Conservation (phyloP, 2,113 vertebrate genomes). For the Gymnorhina tibicen region DNA sequence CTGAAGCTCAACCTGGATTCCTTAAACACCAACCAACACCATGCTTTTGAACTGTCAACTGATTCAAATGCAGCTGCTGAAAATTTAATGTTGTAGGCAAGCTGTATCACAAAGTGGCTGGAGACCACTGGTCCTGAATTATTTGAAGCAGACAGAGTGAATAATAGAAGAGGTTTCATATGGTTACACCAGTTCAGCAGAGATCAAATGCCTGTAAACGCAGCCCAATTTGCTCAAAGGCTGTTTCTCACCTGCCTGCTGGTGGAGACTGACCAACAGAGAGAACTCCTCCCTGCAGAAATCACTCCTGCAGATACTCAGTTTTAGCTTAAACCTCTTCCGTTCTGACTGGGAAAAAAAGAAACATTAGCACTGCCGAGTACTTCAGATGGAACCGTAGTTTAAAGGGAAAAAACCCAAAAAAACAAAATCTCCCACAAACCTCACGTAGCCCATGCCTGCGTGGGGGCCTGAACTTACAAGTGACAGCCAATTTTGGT, state of each 20-base stretch:
- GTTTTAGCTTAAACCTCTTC: background rate
- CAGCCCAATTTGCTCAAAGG: constrained; percentile 33
- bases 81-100: constrained; percentile 33
- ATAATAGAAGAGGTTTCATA: constrained; percentile 48
- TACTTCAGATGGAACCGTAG: background rate
- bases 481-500: background rate
- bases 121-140: background rate
- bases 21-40: background rate
- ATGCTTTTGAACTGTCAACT: constrained; percentile 18
- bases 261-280: background rate
- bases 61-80: constrained; percentile 24
- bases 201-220: constrained; percentile 48
- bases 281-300: background rate
- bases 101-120: constrained; percentile 18
- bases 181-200: constrained; percentile 11
- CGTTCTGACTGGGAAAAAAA: background rate
- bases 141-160: constrained; percentile 42
- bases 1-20: background rate
- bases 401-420: background rate
- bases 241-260: background rate
- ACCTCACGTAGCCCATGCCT: background rate
- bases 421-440: background rate
- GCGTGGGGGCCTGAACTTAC: accelerated
- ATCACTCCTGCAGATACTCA: background rate
- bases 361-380: background rate